These are phyloP conservation scores for Vespertilio murinus DNA, from an alignment of 2,797 vertebrate genomes.

Conservation along the genomic window DNA sequence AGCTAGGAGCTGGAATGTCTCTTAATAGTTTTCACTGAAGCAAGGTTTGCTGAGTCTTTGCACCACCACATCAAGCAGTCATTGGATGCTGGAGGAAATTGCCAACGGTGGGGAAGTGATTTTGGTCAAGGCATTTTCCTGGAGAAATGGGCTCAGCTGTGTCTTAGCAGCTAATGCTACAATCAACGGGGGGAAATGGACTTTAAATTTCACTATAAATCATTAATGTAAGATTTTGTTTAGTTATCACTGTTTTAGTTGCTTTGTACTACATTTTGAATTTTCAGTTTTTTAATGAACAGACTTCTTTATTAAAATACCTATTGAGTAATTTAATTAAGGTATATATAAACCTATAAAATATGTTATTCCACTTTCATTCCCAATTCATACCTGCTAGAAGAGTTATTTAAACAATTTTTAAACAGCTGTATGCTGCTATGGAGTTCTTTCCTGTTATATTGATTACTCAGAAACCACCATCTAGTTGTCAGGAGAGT, in stretches of 20 bases:
- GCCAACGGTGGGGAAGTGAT: neutral
- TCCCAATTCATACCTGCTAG: accelerated
- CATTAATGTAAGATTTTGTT: neutral
- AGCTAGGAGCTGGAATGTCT: neutral
- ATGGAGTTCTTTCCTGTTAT: neutral
- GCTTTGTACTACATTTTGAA: neutral
- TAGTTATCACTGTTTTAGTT: neutral
- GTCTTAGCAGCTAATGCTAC: neutral
- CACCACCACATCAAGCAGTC: neutral
- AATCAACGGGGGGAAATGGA: neutral
- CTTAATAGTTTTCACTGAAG: neutral
- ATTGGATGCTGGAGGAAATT: neutral
- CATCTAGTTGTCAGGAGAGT: neutral
- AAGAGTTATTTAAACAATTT: neutral
- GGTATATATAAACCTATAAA: neutral
- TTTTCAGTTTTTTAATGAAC: conserved; percentile 8
- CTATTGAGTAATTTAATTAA: conserved; percentile 17
- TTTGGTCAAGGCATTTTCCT: neutral
- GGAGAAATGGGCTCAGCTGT: neutral
- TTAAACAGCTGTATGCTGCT: neutral
- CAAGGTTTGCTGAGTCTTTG: neutral
- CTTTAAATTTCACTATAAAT: neutral
- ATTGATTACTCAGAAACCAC: neutral
- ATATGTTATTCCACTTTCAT: neutral
- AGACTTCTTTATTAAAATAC: neutral